Evolutionary conservation across 2,888 invertebrate species (phyloP).

Genomic region (Marronus borbonicus): DNA sequence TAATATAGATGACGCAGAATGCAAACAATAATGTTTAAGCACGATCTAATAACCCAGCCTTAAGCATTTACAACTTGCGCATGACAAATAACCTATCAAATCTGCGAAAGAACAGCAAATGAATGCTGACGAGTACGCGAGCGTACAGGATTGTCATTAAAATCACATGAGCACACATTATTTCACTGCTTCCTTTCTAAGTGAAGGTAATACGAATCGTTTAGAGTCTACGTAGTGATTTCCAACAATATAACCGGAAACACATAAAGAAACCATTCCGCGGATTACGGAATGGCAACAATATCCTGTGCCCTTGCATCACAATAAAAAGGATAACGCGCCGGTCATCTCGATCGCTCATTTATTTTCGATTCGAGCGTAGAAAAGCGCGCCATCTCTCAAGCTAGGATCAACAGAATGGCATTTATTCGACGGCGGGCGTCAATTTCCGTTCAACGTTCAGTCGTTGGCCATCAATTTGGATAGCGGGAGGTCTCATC

Average conservation of each 20-base stretch:
- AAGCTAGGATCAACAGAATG: slow-evolving; percentile 37
- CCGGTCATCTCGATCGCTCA: slow-evolving; percentile 63
- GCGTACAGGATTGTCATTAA: too few relatives aligned
- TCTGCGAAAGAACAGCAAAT: too few relatives aligned
- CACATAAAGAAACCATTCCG: slow-evolving; percentile 44
- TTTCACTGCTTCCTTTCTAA: too few relatives aligned
- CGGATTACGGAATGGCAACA: slow-evolving; percentile 45
- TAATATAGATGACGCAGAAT: too few relatives aligned
- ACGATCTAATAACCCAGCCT: too few relatives aligned
- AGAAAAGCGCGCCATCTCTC: slow-evolving; percentile 30
- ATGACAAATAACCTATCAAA: too few relatives aligned
- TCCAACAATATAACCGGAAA: slow-evolving; percentile 12
- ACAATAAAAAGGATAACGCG: slow-evolving; percentile 59
- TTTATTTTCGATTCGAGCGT: slow-evolving; percentile 59
- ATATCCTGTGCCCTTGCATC: slow-evolving; percentile 45
- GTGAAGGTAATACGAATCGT: too few relatives aligned
- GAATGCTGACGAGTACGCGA: too few relatives aligned
- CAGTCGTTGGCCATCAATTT: slow-evolving; percentile 34
- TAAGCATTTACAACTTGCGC: too few relatives aligned
- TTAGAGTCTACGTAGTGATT: slow-evolving; percentile 3
- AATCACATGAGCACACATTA: too few relatives aligned
- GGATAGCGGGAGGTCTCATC: slow-evolving; percentile 27
- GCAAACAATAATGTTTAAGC: too few relatives aligned
- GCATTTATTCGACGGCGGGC: slow-evolving; percentile 27
- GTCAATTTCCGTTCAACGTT: slow-evolving; percentile 34